Conservation (phyloP, 37 sponge, comb jelly and placozoan species). For the Spongilla lacustris region DNA sequence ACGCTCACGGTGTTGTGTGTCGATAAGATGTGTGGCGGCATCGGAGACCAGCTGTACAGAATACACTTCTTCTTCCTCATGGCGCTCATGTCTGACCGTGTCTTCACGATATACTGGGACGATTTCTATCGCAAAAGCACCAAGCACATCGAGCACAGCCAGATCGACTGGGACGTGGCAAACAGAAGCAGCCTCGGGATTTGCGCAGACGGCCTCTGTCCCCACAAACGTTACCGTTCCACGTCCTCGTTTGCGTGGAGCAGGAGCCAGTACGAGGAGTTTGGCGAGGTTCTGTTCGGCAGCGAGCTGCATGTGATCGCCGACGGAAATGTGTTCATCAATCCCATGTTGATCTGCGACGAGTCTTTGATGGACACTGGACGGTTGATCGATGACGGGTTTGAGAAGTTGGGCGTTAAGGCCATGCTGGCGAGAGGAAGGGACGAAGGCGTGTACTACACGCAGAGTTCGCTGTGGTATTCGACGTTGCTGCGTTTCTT, state of each 20-base stretch:
- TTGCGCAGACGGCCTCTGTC: neutral
- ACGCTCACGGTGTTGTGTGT: neutral
- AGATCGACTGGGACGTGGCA: neutral
- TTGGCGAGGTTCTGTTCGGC: neutral
- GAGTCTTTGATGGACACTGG: neutral
- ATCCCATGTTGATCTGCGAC: neutral
- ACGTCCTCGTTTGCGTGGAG: neutral
- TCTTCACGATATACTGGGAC: constrained; percentile 1
- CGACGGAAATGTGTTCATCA: neutral
- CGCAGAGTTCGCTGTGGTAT: neutral
- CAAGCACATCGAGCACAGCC: neutral
- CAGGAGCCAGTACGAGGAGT: neutral
- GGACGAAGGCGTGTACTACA: neutral
- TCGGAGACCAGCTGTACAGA: neutral
- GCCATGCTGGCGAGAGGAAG: neutral
- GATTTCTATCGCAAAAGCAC: neutral
- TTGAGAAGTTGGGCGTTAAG: neutral
- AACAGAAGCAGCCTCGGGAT: neutral
- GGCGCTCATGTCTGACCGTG: neutral
- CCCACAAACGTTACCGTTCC: neutral
- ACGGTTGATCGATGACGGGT: neutral
- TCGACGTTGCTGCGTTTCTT: neutral
- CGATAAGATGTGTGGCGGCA: neutral
- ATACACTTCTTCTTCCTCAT: neutral
- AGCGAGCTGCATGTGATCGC: neutral